Evolutionary conservation across 2,888 invertebrate genomes (phyloP), one percentile per base, ranked within the genome.

Genomic region (Apamea sordens): DNA sequence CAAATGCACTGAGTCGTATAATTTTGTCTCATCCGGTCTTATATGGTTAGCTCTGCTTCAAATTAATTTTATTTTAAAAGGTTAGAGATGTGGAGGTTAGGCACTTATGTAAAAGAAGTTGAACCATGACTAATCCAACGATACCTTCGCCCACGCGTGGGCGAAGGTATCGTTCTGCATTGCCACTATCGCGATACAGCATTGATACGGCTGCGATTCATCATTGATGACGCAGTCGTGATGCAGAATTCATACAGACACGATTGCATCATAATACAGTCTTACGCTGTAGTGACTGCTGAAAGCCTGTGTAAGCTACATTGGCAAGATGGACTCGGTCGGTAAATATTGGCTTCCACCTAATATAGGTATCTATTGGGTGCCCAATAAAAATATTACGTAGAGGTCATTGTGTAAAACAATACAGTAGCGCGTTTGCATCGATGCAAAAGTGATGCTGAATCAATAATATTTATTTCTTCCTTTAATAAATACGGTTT

Each of bases 31-130:
- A n/a, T 10, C 32, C n/a, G 10, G n/a, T 15, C 44, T 2, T 47
- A 44, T n/a, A 32, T 56, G 53, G 64, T 44, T 21, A 53, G 41
- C 53, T 65, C 32, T 53, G 6, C 32, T 76, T n/a, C 10, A 56
- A 47, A 65, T 76, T 24, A 64, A 53, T 44, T 53, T 8, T 44
- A 77, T 77, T 64, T 44, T 15, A 64, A 64, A 21, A 41, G 63
- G 5, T 76, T 21, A 41, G 11, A 32, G 24, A 47, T 71, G 13
- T 32, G 21, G 32, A 28, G 10, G 7, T 28, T 47, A 28, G 1
- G 1, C 5, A 15, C 7, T 47, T 47, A 21, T 21, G 2, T 21
- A 10, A 32, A 32, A 21, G 28, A 61, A 28, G 15, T 61, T 15
- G 28, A 61, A 15, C 28, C 15, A 2, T 61, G 61, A 61, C 4